Evolutionary conservation across 1,140 invertebrate species (phyloP), one percentile per base, ranked within the genome.

Genomic region (Phthorimaea operculella): DNA sequence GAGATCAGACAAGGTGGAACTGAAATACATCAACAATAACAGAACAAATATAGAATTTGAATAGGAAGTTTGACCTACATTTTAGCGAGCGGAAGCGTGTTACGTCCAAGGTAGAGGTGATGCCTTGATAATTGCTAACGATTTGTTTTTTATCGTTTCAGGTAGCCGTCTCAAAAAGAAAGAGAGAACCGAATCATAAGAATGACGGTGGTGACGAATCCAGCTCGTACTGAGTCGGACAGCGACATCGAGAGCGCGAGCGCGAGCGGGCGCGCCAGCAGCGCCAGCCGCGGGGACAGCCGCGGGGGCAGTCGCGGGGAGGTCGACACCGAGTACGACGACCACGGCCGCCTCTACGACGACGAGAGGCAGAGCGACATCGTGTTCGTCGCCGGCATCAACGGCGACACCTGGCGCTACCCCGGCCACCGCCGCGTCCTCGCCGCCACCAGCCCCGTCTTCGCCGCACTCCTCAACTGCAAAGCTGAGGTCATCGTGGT

Each of bases 351-450:
- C 6, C 71, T 86, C 8, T 86, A 78, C 58, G 89, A 90, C 61
- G 86, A 85, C 55, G 90, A 91, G 74, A 84, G 84, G 17, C 83
- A 88, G 48, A 90, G 89, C 67, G 92, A 93, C 74, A 87, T 93
- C 34, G 87, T 87, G 11, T 90, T 93, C 66, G 85, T 89, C 53
- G 91, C 90, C 5, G 90, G 90, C 10, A 77, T 86, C 16, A 88
- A 89, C 51, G 80, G 79, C 10, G 87, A 90, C 52, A 87, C 85
- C 10, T 90, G 90, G 87, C 81, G 90, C 50, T 89, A 92, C 61
- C 90, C 91, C 1, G 91, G 90, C 4, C 91, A 92, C 72, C 86
- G 88, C 0, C 86, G 87, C 34, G 87, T 92, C 1, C 79, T 93
- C 16, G 87, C 87, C 48, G 90, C 89, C 61, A 88, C 89, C 5